phyloP scores from a whole-genome alignment of 2,797 vertebrate genomes.

The Platyrinchus mystaceus region DNA sequence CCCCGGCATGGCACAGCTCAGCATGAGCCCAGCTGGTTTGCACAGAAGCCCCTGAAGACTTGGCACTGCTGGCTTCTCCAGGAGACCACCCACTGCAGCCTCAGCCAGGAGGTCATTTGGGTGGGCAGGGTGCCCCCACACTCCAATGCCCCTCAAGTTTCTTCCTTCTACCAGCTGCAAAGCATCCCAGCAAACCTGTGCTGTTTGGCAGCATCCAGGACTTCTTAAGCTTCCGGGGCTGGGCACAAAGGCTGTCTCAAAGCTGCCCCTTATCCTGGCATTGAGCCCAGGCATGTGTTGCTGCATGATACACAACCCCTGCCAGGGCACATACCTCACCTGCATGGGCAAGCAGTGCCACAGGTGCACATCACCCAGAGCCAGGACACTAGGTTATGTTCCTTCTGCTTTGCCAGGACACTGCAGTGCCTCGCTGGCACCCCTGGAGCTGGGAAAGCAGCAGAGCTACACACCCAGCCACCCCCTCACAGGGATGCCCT shows the following conservation, averaged over 20 bases:
- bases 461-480: neutral
- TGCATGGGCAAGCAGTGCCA: rapidly evolving
- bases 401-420: neutral
- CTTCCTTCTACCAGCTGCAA: neutral
- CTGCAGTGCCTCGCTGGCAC: rapidly evolving
- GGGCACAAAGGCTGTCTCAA: neutral
- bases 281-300: neutral
- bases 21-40: neutral
- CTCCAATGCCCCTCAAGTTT: neutral
- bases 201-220: neutral
- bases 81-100: neutral
- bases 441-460: neutral
- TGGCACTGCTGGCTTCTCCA: neutral
- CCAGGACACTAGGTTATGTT: neutral
- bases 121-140: neutral
- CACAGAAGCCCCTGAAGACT: neutral
- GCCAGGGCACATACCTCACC: neutral
- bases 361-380: neutral
- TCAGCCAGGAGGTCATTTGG: neutral
- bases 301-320: neutral
- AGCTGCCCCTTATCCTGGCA: rapidly evolving
- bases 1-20: neutral
- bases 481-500: rapidly evolving
- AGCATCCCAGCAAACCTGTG: neutral
- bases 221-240: neutral